A percentile compares a stretch with the other conserved stretches of the same genome.
Conservation (phyloP, 2,113 vertebrate species). For the Lepus europaeus region DNA sequence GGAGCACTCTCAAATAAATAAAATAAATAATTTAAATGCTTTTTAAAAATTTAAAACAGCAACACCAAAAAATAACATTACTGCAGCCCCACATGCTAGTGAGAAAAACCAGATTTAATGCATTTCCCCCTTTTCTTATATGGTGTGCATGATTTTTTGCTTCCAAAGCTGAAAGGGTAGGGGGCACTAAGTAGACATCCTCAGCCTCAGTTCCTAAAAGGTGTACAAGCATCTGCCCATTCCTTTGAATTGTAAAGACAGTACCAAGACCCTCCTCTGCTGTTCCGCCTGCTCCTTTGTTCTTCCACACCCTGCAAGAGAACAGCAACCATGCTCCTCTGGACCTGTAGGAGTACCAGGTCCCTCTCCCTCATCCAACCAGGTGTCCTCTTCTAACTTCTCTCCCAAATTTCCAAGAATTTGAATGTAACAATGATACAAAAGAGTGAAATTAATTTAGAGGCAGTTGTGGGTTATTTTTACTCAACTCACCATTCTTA, state of each 20-base stretch:
- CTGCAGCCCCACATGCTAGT: not conserved
- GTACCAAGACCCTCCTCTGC: not conserved
- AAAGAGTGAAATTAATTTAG: conserved; percentile 5
- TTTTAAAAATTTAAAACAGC: no score
- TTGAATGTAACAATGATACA: not conserved
- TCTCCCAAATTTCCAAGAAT: not conserved
- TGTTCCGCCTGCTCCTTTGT: not conserved
- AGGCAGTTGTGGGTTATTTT: not conserved
- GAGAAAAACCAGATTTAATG: not conserved
- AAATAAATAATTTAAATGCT: no score
- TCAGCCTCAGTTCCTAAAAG: not conserved
- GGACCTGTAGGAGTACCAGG: not conserved
- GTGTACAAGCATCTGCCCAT: not conserved
- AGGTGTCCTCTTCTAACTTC: not conserved
- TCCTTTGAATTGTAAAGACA: not conserved
- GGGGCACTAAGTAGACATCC: rapidly evolving
- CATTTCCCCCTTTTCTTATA: not conserved
- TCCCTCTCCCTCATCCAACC: not conserved
- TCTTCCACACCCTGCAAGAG: not conserved
- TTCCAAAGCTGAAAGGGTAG: not conserved
- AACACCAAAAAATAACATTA: not conserved
- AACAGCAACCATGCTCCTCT: rapidly evolving
- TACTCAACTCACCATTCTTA: not conserved
- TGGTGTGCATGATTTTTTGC: not conserved
- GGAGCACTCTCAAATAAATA: no score